A percentile compares a stretch with the other conserved stretches of the same genome.
Conservation (phyloP, 2,113 vertebrate genomes). For the Pachycephala philippinensis region DNA sequence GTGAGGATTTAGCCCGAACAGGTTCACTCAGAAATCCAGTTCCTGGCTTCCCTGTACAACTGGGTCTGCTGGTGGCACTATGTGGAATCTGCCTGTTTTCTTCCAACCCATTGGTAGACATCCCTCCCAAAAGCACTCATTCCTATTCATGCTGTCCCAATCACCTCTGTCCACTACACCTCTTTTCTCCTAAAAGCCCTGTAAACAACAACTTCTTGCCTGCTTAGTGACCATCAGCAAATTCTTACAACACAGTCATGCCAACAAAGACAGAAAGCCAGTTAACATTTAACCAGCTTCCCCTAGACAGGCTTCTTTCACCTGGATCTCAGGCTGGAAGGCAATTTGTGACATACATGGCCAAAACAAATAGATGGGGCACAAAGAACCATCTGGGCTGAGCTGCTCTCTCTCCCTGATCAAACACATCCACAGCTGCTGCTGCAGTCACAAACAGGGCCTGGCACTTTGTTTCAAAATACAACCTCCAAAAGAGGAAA, state of each 20-base stretch:
- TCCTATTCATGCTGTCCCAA: not conserved
- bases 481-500: not conserved
- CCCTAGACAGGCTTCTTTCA: not conserved
- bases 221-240: not conserved
- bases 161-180: not conserved
- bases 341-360: not conserved
- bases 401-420: not conserved
- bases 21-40: not conserved
- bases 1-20: not conserved
- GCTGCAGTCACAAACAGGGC: not conserved
- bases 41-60: not conserved
- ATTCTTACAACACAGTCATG: not conserved
- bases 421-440: conserved; percentile 42
- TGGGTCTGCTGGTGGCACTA: not conserved
- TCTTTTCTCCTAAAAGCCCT: not conserved
- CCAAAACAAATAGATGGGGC: conserved; percentile 22
- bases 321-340: not conserved
- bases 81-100: not conserved
- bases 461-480: not conserved
- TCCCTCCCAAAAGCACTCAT: not conserved
- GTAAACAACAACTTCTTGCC: not conserved
- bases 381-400: conserved; percentile 32
- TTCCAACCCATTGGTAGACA: not conserved
- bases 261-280: not conserved
- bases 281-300: conserved; percentile 41